Evolutionary conservation across 2,888 invertebrate species (phyloP).

Genomic region (Automeris io): DNA sequence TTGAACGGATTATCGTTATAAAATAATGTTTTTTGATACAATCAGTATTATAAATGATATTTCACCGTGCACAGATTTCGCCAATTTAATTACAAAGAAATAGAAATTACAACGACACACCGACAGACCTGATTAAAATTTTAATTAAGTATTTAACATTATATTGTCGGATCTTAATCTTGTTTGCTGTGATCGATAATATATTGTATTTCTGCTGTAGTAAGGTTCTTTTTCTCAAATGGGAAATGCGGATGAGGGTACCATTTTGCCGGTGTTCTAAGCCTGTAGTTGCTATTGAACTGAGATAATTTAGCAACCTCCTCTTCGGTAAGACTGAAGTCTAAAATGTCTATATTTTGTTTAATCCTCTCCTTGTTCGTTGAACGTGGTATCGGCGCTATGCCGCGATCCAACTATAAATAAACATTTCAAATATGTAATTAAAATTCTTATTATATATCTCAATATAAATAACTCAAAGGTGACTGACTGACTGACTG

Average conservation of each 20-base stretch:
- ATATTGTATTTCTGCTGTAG: conserved; percentile 39
- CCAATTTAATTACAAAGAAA: conserved; percentile 12
- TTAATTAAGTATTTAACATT: background rate
- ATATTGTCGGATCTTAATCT: conserved; percentile 31
- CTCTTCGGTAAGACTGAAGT: conserved; percentile 68
- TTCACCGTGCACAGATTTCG: conserved; percentile 12
- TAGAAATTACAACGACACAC: background rate
- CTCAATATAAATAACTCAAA: too few species aligned
- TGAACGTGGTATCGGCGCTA: conserved; percentile 79
- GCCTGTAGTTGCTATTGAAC: conserved; percentile 64
- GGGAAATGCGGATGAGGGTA: conserved; percentile 59
- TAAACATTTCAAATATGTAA: conserved; percentile 8
- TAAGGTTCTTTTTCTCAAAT: conserved; percentile 58
- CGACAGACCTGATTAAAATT: background rate
- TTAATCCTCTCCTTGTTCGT: conserved; percentile 72
- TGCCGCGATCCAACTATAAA: conserved; percentile 69
- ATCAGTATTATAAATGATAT: too few species aligned
- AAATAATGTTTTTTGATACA: too few species aligned
- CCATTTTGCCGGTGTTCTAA: conserved; percentile 57
- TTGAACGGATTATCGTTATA: too few species aligned
- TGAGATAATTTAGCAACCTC: conserved; percentile 71
- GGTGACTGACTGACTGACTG: too few species aligned
- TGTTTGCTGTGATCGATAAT: conserved; percentile 52
- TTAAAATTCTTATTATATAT: too few species aligned
- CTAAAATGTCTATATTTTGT: conserved; percentile 75